Evolutionary conservation across 1,140 invertebrate genomes (phyloP), one percentile per base, ranked within the genome.

Genomic region (Steinernema khuongi): DNA sequence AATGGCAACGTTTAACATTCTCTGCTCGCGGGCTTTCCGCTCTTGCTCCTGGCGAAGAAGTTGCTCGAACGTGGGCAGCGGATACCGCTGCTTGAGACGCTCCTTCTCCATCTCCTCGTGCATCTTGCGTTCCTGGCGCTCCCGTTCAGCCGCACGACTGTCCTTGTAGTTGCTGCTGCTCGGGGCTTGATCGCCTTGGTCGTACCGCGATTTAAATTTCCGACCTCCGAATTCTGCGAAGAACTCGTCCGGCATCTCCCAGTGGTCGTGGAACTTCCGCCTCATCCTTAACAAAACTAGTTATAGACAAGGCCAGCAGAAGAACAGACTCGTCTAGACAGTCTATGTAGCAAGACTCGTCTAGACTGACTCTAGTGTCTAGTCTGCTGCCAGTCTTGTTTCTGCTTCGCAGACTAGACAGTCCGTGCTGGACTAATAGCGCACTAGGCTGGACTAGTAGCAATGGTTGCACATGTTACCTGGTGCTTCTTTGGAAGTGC

Each of bases 51-150:
- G 72, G n/a, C 33, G 43, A 28, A 74, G 67, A 29, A 78, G 44
- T 44, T 78, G 74, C 50, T 78, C 77, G 19, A 78, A 78, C 19
- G 74, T 77, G 4, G 77, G 77, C 18, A 74, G 73, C 18, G 74
- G 74, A 33, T 78, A 78, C 0, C 75, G 50, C 32, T 75, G 17
- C 19, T 36, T 32, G 32, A 28, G 1, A n/a, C 33, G 28, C 67
- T 76, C 74, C n/a, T 70, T 4, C 19, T 70, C 26, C 19, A 74
- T 75, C 74, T 74, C 71, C 31, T 43, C 26, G 7, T 73, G 22
- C 11, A 72, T 31, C 70, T 73, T 28, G 36, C 22, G 71, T 32
- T 78, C 77, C 43, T 76, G 70, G 43, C 43, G 36, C 60, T 78
- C 77, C 28, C 77, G 17, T 67, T 77, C 74, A 0, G 68, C 68